These are phyloP conservation scores for Trissolcus basalis DNA, from an alignment of 1,140 invertebrate genomes.

Conservation along the genomic window DNA sequence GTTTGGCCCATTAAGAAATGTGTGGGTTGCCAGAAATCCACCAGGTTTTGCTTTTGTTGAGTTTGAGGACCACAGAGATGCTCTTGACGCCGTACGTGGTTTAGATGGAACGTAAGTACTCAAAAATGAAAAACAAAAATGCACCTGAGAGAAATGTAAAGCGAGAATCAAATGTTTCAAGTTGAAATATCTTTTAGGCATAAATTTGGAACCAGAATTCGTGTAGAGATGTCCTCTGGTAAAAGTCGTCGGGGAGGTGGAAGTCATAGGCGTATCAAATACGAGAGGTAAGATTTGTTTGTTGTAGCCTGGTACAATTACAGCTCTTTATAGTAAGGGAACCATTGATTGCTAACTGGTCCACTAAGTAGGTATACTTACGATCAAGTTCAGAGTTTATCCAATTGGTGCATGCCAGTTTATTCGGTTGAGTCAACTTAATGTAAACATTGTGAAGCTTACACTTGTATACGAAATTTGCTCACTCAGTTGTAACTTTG, in stretches of 20 bases:
- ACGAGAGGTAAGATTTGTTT: constrained; percentile 75
- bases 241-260: constrained; percentile 84
- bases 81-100: constrained; percentile 96
- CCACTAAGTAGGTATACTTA: constrained; percentile 65
- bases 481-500: too few species aligned
- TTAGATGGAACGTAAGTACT: constrained; percentile 93
- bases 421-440: too few species aligned
- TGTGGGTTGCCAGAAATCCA: constrained; percentile 97
- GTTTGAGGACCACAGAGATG: constrained; percentile 97
- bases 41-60: constrained; percentile 98
- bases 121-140: too few species aligned
- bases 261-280: constrained; percentile 75
- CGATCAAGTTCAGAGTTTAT: too few species aligned
- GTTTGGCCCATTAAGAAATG: constrained; percentile 95
- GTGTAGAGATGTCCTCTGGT: constrained; percentile 92
- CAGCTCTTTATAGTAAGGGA: constrained; percentile 60
- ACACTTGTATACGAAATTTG: not conserved
- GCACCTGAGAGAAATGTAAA: too few species aligned
- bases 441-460: constrained; percentile 26
- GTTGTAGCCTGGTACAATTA: constrained; percentile 36
- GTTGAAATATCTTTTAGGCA: constrained; percentile 75
- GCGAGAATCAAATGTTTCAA: not conserved
- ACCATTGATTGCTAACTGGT: constrained; percentile 52
- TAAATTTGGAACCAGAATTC: constrained; percentile 88
- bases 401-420: too few species aligned